Evolutionary conservation across 2,888 invertebrate genomes (phyloP), one percentile per base, ranked within the genome.

Genomic region (Bombylius discolor): DNA sequence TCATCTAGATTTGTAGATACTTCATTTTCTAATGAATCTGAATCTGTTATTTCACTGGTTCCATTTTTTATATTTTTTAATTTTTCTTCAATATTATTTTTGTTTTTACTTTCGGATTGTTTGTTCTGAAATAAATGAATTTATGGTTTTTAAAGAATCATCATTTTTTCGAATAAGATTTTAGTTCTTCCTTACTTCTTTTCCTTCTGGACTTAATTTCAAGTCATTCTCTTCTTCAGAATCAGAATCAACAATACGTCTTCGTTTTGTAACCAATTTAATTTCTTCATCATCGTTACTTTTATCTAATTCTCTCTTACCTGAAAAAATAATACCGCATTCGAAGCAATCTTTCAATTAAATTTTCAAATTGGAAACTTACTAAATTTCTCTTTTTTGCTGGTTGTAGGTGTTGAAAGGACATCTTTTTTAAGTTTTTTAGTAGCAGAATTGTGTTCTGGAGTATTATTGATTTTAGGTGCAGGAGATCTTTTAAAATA

Each of bases 401-500:
- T 46, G 46, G 33, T 9, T 46, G 31, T 33, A 5, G 49, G 49
- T 9, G 34, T 44, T 3, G 1, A 11, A 5, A 4, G 36, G 47
- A 53, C 56, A 60, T 54, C 47, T 31, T 48, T 32, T 48, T 45
- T 45, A 45, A 14, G 14, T 14, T n/a, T 45, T 45, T 45, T 14
- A n/a, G n/a, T 7, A 4, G n/a, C 5, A n/a, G 51, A 48, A 14
- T 46, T n/a, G 1, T 5, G 4, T 53, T 50, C 51, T 48, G 34
- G 57, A 58, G 64, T 65, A 55, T 66, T 68, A 55, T 67, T 70
- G 23, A 65, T 64, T 7, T 65, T 57, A 5, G 76, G 66, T 2
- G 77, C 78, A 8, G 83, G 81, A 1, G 81, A 81, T 68, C 79
- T 80, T 4, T 77, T 69, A 64, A 86, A 86, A 66, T 85, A 86